Conservation (phyloP, 2,113 vertebrate species). For the Balaeniceps rex region DNA sequence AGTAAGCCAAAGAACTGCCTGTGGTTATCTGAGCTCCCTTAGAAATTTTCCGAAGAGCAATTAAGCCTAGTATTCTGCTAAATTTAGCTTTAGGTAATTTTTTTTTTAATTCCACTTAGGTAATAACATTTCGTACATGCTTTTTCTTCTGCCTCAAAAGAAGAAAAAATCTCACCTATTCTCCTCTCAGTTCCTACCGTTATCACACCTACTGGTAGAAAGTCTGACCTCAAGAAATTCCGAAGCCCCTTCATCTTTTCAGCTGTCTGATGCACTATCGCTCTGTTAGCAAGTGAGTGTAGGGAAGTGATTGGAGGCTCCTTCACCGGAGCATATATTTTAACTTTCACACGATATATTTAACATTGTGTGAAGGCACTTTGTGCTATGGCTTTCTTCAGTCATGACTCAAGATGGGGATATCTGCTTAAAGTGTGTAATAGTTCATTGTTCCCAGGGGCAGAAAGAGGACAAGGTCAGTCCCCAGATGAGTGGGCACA, state of each 20-base stretch:
- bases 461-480: neutral
- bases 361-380: neutral
- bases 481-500: neutral
- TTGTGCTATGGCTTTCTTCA: neutral
- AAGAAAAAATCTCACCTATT: neutral
- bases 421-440: neutral
- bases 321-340: neutral
- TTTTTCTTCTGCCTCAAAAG: neutral
- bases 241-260: neutral
- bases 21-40: neutral
- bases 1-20: neutral
- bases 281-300: neutral
- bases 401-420: neutral
- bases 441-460: neutral
- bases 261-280: neutral
- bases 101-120: neutral
- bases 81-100: neutral
- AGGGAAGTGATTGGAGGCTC: neutral
- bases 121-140: neutral
- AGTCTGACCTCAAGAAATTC: neutral
- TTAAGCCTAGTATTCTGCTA: neutral
- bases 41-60: neutral
- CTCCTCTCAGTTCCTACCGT: neutral
- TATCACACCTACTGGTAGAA: neutral
- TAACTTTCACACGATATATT: neutral